A percentile compares a stretch with the other conserved stretches of the same genome.
Evolutionary conservation across 1,140 invertebrate genomes (phyloP).

Genomic region (Archegozetes longisetosus): DNA sequence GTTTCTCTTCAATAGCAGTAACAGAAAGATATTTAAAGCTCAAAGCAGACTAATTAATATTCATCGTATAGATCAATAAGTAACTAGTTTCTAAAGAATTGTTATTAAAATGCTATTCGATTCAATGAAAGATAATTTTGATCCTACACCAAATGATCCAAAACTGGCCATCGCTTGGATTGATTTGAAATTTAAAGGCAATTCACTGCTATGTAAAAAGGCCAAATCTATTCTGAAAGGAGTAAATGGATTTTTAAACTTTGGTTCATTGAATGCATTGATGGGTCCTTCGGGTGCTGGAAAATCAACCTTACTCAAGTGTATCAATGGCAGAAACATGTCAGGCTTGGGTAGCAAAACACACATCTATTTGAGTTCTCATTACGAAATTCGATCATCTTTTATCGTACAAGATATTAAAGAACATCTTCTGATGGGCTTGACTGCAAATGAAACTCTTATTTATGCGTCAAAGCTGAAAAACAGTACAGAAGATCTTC

Average conservation of each 20-base stretch:
- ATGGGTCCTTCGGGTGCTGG: constrained; percentile 45
- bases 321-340: constrained; percentile 22
- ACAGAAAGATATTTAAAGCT: too few relatives aligned
- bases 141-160: not conserved
- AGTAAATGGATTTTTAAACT: not conserved
- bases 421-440: constrained; percentile 66
- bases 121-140: too few relatives aligned
- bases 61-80: too few relatives aligned
- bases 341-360: not conserved
- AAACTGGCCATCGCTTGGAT: not conserved
- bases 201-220: not conserved
- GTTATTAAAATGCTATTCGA: too few relatives aligned
- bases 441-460: constrained; percentile 76
- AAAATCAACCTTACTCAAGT: constrained; percentile 32
- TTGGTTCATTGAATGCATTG: constrained; percentile 35
- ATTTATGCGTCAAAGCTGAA: constrained; percentile 81
- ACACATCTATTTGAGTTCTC: not conserved
- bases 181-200: not conserved
- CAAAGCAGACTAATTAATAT: too few relatives aligned
- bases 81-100: too few relatives aligned
- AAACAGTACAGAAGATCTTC: constrained; percentile 15
- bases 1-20: too few relatives aligned
- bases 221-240: constrained; percentile 10
- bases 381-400: not conserved
- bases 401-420: constrained; percentile 42